Conservation (phyloP, 1,140 invertebrate genomes). For the Venturia canescens region DNA sequence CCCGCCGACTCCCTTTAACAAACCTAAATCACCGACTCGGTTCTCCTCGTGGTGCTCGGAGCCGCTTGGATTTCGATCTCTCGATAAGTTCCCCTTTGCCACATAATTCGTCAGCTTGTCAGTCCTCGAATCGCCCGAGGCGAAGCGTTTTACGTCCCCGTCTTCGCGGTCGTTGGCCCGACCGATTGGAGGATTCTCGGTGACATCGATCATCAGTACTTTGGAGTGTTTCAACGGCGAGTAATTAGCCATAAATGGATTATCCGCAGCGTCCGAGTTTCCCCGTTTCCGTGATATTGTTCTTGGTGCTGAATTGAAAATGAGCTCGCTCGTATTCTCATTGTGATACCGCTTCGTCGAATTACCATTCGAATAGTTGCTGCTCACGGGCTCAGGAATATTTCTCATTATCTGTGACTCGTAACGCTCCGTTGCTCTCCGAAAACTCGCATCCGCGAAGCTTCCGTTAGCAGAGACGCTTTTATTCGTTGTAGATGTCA, state of each 20-base stretch:
- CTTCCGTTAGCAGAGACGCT: neutral
- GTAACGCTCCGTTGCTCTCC: neutral
- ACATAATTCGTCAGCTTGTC: neutral
- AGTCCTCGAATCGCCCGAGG: neutral
- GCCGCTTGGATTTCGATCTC: neutral
- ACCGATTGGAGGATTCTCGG: neutral
- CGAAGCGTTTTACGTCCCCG: neutral
- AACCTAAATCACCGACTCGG: neutral
- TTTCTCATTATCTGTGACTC: neutral
- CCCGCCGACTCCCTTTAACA: neutral
- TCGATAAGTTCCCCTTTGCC: neutral
- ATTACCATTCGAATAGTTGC: too few relatives aligned
- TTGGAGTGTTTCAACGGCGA: neutral
- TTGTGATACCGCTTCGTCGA: slow-evolving; percentile 4
- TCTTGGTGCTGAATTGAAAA: neutral
- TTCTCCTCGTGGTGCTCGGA: neutral
- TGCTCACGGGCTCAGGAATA: neutral
- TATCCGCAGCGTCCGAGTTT: neutral
- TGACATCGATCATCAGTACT: neutral
- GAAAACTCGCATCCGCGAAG: slow-evolving; percentile 11
- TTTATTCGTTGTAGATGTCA: slow-evolving; percentile 25
- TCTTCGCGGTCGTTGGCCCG: neutral
- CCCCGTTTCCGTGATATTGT: neutral
- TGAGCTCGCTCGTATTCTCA: neutral
- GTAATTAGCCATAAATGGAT: slow-evolving; percentile 4